Conservation (phyloP, 1,140 invertebrate genomes). For the Drosophila truncata region DNA sequence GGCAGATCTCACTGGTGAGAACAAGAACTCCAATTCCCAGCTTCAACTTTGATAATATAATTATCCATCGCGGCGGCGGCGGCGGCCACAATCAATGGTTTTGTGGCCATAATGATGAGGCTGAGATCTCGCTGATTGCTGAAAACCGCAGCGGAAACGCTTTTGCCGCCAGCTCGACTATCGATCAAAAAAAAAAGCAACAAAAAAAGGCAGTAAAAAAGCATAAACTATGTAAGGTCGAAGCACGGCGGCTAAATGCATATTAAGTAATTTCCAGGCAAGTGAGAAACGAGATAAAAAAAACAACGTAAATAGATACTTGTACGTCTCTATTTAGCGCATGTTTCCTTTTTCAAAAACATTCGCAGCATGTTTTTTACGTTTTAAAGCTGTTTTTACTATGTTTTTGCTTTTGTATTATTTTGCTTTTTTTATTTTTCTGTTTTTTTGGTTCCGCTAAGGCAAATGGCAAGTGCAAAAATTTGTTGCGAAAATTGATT, state of each 20-base stretch:
- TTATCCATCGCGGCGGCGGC: constrained; percentile 19
- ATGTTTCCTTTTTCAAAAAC: constrained; percentile 46
- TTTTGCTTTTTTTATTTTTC: background rate
- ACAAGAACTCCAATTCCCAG: background rate
- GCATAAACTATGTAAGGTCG: constrained; percentile 62
- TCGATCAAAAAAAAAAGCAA: constrained; percentile 26
- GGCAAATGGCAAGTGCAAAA: constrained; percentile 79
- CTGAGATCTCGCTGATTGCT: constrained; percentile 18
- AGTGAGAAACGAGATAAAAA: constrained; percentile 46
- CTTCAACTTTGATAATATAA: constrained; percentile 36
- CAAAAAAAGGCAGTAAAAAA: constrained; percentile 6
- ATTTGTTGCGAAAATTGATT: constrained; percentile 83
- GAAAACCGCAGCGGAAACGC: constrained; percentile 58
- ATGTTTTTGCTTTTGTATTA: background rate
- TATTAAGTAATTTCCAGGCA: constrained; percentile 72
- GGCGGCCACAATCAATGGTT: constrained; percentile 36
- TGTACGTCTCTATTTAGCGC: constrained; percentile 39
- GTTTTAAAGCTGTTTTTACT: background rate
- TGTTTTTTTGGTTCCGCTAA: constrained; percentile 30
- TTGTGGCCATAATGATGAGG: constrained; percentile 41
- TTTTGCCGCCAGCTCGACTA: constrained; percentile 40
- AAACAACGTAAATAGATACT: constrained; percentile 52
- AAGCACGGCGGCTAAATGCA: constrained; percentile 73
- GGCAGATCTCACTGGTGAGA: constrained; percentile 14
- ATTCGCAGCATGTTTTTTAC: constrained; percentile 55